Percentiles rank a stretch among this genome's conserved stretches.
phyloP scores from a whole-genome alignment of 1,140 invertebrate genomes.

The Spodoptera frugiperda region DNA sequence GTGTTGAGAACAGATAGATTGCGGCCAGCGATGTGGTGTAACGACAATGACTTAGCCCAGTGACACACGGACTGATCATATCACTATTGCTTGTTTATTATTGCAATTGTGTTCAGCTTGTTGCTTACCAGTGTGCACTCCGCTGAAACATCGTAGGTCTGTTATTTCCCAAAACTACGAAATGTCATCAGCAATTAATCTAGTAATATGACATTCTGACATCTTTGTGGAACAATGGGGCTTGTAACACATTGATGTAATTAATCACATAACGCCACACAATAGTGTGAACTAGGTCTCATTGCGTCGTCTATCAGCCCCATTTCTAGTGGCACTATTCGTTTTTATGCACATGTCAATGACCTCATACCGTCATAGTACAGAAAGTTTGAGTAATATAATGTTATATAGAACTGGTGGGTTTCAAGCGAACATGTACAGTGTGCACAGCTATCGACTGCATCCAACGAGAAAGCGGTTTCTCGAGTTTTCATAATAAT shows the following conservation, averaged over 20 bases:
- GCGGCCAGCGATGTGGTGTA: slow-evolving; percentile 56
- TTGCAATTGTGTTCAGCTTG: slow-evolving; percentile 18
- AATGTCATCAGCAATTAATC: not conserved
- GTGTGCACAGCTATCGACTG: not conserved
- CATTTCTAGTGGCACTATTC: slow-evolving; percentile 27
- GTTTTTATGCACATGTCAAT: slow-evolving; percentile 37
- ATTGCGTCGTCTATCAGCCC: slow-evolving; percentile 32
- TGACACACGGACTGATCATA: slow-evolving; percentile 49
- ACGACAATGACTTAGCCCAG: slow-evolving; percentile 48
- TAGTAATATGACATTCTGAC: slow-evolving; percentile 27
- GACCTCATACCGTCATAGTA: slow-evolving; percentile 31
- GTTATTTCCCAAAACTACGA: not conserved
- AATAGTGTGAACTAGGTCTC: slow-evolving; percentile 31
- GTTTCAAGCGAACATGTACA: slow-evolving; percentile 19
- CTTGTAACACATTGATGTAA: slow-evolving; percentile 38
- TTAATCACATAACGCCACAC: slow-evolving; percentile 29
- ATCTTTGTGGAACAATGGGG: slow-evolving; percentile 38
- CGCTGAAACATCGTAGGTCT: not conserved
- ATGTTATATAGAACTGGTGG: slow-evolving; percentile 12
- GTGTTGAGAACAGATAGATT: slow-evolving; percentile 57
- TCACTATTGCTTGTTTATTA: slow-evolving; percentile 18
- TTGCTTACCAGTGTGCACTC: slow-evolving; percentile 1
- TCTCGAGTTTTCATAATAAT: slow-evolving; percentile 44
- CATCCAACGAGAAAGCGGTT: slow-evolving; percentile 37
- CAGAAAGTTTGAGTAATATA: slow-evolving; percentile 28